Base-by-base conservation (phyloP, 2,113 vertebrate species). In the Thunnus maccoyii region DNA sequence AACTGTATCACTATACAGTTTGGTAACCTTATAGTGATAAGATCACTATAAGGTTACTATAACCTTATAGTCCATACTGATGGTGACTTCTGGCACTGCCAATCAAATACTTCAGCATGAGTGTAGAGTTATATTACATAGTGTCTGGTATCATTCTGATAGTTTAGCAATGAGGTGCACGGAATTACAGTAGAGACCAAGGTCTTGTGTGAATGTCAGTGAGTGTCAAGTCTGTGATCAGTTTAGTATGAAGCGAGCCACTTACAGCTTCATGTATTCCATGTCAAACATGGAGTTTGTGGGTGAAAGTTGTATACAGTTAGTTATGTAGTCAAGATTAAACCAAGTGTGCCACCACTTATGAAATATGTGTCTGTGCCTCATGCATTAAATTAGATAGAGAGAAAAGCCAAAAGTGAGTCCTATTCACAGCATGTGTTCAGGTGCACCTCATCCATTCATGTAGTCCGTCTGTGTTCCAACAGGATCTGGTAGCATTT, bases 281-380 rank as follows among this genome's bases (percentile, higher is more conserved):
- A 36, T 36, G 32, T 36, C 32, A 55, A 22, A 55, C 20, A 30
- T 54, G 8, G 11, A 2, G 7, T 36, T 56, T 57, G 51, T 72
- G 46, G 41, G 3, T 2, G 3, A 17, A 10, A 65, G 6, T 17
- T 50, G n/a, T 16, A 56, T 15, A 74, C 20, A 8, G 3, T 4
- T 1, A 30, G 8, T 46, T 16, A 68, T 10, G 13, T 70, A 30
- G 8, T 13, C 50, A 32, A 55, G 47, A 64, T 30, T 63, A 17
- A 63, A 73, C n/a, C n/a, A 41, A 72, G 58, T 67, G 44, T 73
- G 48, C 1, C 9, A 36, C 50, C 22, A 22, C 27, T 32, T 55
- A n/a, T 55, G 13, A 67, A 25, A 66, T 48, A 51, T 55, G 50
- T 2, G 30, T 27, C 55, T 51, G 27, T 20, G 48, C 20, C 22